Evolutionary conservation across 2,113 vertebrate genomes (phyloP), one percentile per base, ranked within the genome.

Genomic region (Pardalotus punctatus): DNA sequence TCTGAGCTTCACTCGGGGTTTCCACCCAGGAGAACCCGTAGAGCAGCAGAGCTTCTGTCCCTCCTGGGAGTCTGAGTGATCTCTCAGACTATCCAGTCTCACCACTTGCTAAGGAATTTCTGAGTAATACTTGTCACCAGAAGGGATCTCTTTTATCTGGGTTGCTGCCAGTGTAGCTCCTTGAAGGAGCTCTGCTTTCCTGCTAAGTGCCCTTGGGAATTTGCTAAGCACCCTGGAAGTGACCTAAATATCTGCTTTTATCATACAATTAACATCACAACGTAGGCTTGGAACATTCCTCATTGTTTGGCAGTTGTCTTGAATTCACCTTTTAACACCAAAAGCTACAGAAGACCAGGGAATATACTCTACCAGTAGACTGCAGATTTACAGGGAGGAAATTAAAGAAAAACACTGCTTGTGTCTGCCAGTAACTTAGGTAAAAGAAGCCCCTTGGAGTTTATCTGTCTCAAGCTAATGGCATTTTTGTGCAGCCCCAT

Each of bases 161-260:
- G 23, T 83, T 81, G 65, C 93, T 93, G 77, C 73, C 65, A 8
- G 2, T 45, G 65, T 47, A 81, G 65, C 66, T 86, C 3, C 0
- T 36, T 70, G 81, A 29, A 82, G 47, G 57, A 69, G 33, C 77
- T 80, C 62, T 86, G 47, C 81, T 88, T 96, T 96, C 80, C 72
- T 90, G 69, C 83, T 64, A 51, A 70, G 80, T 73, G 70, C 94
- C 64, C 72, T 64, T 74, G 91, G 86, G 86, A 94, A 56, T 95
- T 95, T 28, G 43, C 72, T 88, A 88, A 94, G 83, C 53, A 56
- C 80, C 0, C 2, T 94, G 88, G 56, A 94, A 95, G 62, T 95
- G 88, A 83, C 94, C 93, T 92, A 71, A 94, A 94, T 95, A 64
- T 50, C 80, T 51, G 47, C 51, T 81, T 92, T 96, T 84, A 86